These are phyloP conservation scores for Zaprionus camerounensis DNA, from an alignment of 1,140 invertebrate genomes.

Conservation along the genomic window DNA sequence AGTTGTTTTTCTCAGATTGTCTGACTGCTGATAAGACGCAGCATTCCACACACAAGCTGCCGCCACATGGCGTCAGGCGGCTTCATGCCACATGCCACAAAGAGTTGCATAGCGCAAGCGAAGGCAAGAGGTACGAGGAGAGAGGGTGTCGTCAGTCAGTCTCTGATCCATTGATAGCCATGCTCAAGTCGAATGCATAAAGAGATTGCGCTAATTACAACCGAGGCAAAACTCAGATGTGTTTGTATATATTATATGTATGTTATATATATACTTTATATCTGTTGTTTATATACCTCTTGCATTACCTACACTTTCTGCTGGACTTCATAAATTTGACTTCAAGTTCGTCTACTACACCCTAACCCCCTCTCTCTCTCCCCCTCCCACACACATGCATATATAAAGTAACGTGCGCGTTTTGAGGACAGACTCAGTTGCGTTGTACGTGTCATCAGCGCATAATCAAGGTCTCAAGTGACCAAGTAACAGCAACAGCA, in stretches of 20 bases:
- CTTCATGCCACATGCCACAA: constrained; percentile 29
- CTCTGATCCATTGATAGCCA: constrained; percentile 40
- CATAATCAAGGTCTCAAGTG: constrained; percentile 45
- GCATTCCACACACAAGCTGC: constrained; percentile 28
- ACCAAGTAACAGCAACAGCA: constrained; percentile 21
- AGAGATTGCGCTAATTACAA: constrained; percentile 12
- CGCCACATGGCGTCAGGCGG: constrained; percentile 34
- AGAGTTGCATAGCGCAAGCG: constrained; percentile 17
- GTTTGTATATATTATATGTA: not conserved
- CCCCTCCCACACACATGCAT: not conserved
- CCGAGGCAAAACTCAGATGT: not conserved
- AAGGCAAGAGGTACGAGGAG: not conserved
- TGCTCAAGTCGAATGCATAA: constrained; percentile 15
- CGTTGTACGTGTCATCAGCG: constrained; percentile 43
- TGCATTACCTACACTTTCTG: not conserved
- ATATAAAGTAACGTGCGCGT: constrained; percentile 26
- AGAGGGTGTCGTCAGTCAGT: not conserved
- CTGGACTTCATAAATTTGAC: constrained; percentile 2
- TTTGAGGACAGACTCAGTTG: constrained; percentile 29
- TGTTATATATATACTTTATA: not conserved
- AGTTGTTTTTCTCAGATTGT: constrained; percentile 31
- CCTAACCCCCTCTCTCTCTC: not conserved
- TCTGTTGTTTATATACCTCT: not conserved
- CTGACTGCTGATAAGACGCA: constrained; percentile 47
- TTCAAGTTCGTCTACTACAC: not conserved